Evolutionary conservation across 2,113 vertebrate species (phyloP).

Genomic region (Shinisaurus crocodilurus): DNA sequence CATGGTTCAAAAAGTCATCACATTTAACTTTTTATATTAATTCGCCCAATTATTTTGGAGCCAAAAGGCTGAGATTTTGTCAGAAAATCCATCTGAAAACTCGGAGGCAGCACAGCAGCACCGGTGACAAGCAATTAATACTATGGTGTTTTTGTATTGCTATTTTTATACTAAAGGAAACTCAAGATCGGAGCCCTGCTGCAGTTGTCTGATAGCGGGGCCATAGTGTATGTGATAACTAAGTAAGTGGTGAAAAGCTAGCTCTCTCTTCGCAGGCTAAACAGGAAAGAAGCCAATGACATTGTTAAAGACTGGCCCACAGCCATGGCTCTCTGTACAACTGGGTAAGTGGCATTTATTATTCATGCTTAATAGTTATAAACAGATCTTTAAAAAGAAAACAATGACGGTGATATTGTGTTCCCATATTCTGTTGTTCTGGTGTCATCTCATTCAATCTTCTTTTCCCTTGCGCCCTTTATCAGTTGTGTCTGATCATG

Average conservation of each 20-base stretch:
- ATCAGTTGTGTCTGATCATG: conserved; percentile 17
- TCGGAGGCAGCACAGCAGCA: not conserved
- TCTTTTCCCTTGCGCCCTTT: not conserved
- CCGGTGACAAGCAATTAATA: conserved; percentile 2
- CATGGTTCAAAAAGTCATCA: conserved; percentile 13
- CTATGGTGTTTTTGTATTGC: not conserved
- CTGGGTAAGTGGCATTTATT: conserved; percentile 22
- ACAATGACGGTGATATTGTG: not conserved
- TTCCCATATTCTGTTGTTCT: not conserved
- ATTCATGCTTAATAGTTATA: not conserved
- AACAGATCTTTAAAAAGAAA: not conserved
- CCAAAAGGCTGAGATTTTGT: conserved; percentile 28
- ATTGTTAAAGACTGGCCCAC: not conserved
- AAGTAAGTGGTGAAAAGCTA: not conserved
- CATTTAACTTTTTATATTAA: conserved; percentile 23
- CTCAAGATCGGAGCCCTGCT: not conserved
- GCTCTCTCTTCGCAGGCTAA: not conserved
- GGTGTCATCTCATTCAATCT: not conserved
- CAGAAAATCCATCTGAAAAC: conserved; percentile 18
- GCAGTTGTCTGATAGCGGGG: not conserved
- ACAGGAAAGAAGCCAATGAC: not conserved
- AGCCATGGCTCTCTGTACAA: not conserved
- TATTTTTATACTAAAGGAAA: not conserved
- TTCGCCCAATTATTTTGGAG: conserved; percentile 27
- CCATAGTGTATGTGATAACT: not conserved